Base-by-base conservation (phyloP, 2,888 invertebrate species). In the Merodon equestris region DNA sequence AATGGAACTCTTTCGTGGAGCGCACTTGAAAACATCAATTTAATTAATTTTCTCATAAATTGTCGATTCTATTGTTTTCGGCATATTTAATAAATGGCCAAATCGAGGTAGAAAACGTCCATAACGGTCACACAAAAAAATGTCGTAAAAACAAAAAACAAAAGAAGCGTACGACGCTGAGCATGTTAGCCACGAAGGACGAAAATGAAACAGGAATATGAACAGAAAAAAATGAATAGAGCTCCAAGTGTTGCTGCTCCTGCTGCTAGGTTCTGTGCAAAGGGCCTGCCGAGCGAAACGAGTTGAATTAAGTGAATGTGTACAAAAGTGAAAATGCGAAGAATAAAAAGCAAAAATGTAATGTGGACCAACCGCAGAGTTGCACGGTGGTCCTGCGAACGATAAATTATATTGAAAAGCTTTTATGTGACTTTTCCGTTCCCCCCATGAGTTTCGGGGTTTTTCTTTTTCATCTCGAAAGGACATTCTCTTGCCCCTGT, bases 11-110 rank as follows among this genome's bases (percentile, higher is more conserved):
- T 45, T 66, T 58, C 15, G 10, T 54, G 4, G 12, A n/a, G 34
- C 48, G 38, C 47, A 67, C 72, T 82, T 81, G 44, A 76, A 82
- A 82, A 79, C 82, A 81, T 84, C 83, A 82, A 83, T 84, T 84
- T 84, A 84, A 84, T 84, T 84, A 84, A 84, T 84, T 83, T 83
- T 74, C 75, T 64, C 83, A 84, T 83, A 84, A 84, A 84, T 84
- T 83, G 53, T 45, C 57, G 56, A 50, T 67, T 60, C 79, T 71
- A 83, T 84, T 84, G 84, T 84, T 84, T 83, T 83, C 82, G 82
- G 82, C 82, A 82, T 83, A 83, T 84, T 84, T 75, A 83, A 81
- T 82, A 82, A 82, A 83, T 83, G 81, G 54, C 51, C 51, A 70
- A 77, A 70, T 47, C 27, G 51, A 67, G 70, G 66, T 67, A 58